A percentile compares a stretch with the other conserved stretches of the same genome.
These are phyloP conservation scores for Chloroclysta siterata DNA, from an alignment of 2,888 invertebrate genomes.

Conservation along the genomic window DNA sequence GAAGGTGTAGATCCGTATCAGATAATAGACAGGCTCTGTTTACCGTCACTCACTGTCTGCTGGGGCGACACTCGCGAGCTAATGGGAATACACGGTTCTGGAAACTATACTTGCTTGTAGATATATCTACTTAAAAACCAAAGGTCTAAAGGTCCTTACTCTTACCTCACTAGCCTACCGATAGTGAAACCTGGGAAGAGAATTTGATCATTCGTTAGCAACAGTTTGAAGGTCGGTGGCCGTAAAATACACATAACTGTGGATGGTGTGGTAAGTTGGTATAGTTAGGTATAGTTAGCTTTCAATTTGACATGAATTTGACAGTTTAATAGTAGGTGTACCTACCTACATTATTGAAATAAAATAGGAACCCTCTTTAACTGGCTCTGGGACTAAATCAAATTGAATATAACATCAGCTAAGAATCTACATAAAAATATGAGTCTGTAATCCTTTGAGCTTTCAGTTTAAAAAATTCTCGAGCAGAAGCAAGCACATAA, in stretches of 20 bases:
- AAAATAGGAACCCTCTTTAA: too few relatives aligned
- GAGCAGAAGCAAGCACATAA: neutral
- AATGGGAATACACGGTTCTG: slow-evolving; percentile 40
- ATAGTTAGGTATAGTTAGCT: too few relatives aligned
- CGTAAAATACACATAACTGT: too few relatives aligned
- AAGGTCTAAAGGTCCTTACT: too few relatives aligned
- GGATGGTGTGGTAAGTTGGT: too few relatives aligned
- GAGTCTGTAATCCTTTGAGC: neutral
- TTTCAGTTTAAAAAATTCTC: neutral
- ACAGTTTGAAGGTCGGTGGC: neutral
- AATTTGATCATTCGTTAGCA: neutral
- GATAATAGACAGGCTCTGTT: slow-evolving; percentile 78
- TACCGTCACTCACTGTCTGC: slow-evolving; percentile 66
- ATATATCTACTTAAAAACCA: too few relatives aligned
- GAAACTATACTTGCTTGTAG: slow-evolving; percentile 17
- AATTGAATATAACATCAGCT: too few relatives aligned
- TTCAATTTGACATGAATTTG: too few relatives aligned
- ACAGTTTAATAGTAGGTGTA: too few relatives aligned
- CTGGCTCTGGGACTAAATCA: too few relatives aligned
- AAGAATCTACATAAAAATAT: too few relatives aligned
- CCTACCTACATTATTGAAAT: too few relatives aligned
- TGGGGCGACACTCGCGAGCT: slow-evolving; percentile 49
- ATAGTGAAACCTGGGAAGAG: neutral
- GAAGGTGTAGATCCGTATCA: slow-evolving; percentile 80
- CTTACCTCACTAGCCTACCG: neutral